phyloP scores from a whole-genome alignment of 2,888 invertebrate genomes.

The Caenorhabditis sulstoni region DNA sequence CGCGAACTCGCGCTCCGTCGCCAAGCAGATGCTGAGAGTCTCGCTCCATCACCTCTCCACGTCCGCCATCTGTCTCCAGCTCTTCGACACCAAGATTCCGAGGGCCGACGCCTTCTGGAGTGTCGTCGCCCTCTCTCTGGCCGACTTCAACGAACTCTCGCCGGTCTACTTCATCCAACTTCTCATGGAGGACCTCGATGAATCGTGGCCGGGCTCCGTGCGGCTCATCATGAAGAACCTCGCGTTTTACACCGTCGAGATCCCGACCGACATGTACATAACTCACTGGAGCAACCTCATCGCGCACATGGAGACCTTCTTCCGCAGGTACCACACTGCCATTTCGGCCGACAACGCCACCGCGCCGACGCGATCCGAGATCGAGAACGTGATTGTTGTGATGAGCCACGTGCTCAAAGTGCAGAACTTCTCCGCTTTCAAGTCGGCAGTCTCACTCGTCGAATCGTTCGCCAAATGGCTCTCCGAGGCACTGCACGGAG shows the following conservation, averaged over 20 bases:
- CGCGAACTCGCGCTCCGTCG: slow-evolving; percentile 94
- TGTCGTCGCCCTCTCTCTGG: slow-evolving; percentile 92
- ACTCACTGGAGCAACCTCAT: slow-evolving; percentile 89
- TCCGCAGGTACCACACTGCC: slow-evolving; percentile 83
- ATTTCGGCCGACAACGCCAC: slow-evolving; percentile 63
- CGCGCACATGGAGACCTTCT: slow-evolving; percentile 90
- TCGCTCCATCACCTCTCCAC: slow-evolving; percentile 95
- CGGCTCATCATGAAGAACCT: slow-evolving; percentile 91
- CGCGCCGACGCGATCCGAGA: slow-evolving; percentile 75
- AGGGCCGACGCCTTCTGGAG: slow-evolving; percentile 86
- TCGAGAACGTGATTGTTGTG: slow-evolving; percentile 82
- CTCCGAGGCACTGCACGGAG: slow-evolving; percentile 93
- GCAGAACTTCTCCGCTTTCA: slow-evolving; percentile 88
- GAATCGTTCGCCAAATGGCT: slow-evolving; percentile 96
- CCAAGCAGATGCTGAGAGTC: slow-evolving; percentile 96
- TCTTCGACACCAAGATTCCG: slow-evolving; percentile 82
- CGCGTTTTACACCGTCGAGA: slow-evolving; percentile 89
- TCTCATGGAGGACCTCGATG: slow-evolving; percentile 89
- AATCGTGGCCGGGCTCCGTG: slow-evolving; percentile 88
- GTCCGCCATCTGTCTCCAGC: slow-evolving; percentile 95
- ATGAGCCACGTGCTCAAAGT: slow-evolving; percentile 86
- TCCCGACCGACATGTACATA: slow-evolving; percentile 87
- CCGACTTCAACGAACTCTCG: slow-evolving; percentile 96
- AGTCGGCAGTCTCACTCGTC: slow-evolving; percentile 92
- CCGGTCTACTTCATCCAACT: slow-evolving; percentile 94